Percentiles rank a stretch among this genome's conserved stretches.
Conservation (phyloP, 1,140 invertebrate species). For the Thaumetopoea pityocampa region DNA sequence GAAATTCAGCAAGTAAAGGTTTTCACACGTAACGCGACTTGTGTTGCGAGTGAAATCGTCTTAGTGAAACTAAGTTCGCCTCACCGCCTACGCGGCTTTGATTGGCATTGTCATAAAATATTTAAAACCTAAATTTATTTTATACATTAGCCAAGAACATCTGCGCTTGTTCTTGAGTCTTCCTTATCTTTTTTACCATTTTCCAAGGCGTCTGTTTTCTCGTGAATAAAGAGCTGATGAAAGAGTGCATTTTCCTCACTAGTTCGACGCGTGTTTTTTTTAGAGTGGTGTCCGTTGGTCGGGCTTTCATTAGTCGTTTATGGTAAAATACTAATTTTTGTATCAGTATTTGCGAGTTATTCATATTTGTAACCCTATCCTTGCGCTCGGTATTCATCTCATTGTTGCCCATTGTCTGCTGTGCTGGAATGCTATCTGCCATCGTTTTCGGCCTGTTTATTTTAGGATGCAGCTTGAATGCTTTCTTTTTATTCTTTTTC, state of each 20-base stretch:
- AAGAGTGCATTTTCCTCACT: slow-evolving; percentile 31
- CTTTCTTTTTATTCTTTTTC: slow-evolving; percentile 36
- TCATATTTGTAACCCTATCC: slow-evolving; percentile 9
- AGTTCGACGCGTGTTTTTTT: slow-evolving; percentile 35
- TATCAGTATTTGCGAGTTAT: slow-evolving; percentile 1
- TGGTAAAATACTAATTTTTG: slow-evolving; percentile 41
- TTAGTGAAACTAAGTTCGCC: too few species aligned
- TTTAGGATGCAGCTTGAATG: slow-evolving; percentile 26
- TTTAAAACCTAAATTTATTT: slow-evolving; percentile 28
- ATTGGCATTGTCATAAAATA: slow-evolving; percentile 22
- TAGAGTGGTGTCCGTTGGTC: slow-evolving; percentile 26
- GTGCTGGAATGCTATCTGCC: slow-evolving; percentile 25
- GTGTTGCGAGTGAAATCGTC: too few species aligned
- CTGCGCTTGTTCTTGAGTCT: slow-evolving; percentile 46
- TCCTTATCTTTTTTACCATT: slow-evolving; percentile 45
- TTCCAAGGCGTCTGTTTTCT: slow-evolving; percentile 33
- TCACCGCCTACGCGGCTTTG: slow-evolving; percentile 6
- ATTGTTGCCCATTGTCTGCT: slow-evolving; percentile 12
- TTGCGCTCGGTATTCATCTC: background rate
- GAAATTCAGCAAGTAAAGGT: slow-evolving; percentile 39
- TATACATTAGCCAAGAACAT: slow-evolving; percentile 55
- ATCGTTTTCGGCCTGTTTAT: slow-evolving; percentile 24
- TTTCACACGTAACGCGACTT: too few species aligned
- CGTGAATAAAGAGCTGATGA: slow-evolving; percentile 28
- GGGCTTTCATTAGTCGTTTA: slow-evolving; percentile 30